Base-by-base conservation (phyloP, 2,113 vertebrate genomes). In the Pedetes capensis region DNA sequence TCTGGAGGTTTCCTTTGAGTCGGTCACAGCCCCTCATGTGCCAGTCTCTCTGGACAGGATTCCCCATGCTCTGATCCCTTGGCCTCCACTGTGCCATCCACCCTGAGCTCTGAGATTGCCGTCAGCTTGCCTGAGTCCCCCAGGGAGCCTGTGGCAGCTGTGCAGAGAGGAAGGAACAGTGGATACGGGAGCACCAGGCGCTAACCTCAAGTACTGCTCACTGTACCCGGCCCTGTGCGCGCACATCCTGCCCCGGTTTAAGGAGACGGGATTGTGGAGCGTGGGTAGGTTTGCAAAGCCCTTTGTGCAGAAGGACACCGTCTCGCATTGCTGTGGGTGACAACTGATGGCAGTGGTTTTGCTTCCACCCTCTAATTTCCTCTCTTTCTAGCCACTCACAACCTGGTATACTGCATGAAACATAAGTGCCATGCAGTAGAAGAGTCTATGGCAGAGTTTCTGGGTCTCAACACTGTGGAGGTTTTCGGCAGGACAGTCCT, bases 341-440 rank as follows among this genome's bases (percentile, higher is more conserved):
- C 4, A 23, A 55, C 20, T 66, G 44, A 18, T 7, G 11, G 13
- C 16, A 25, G 12, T 0, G 37, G 34, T 53, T 68, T 80, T n/a
- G 20, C 23, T 42, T 51, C 57, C 32, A n/a, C 47, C 51, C 42
- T 72, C 22, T 39, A 6, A 23, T 76, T 72, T 83, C 55, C 55
- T 79, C 32, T 76, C 64, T 69, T 74, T 68, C 55, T 78, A 68
- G 29, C 34, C 84, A 42, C 42, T 89, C 72, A 80, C 61, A 75
- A 17, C 69, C 37, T 37, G 17, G 8, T 11, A 89, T 81, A 63
- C 42, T 25, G 17, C 71, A 18, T 63, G 80, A 78, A 79, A 84
- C 13, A 6, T 59, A 61, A 90, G 83, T 83, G 47, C 82, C 55
- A 66, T 13, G 16, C 66, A 89, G 66, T 29, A 78, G 57, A 83